Conservation (phyloP, 1,140 invertebrate species). For the Megalopta genalis region DNA sequence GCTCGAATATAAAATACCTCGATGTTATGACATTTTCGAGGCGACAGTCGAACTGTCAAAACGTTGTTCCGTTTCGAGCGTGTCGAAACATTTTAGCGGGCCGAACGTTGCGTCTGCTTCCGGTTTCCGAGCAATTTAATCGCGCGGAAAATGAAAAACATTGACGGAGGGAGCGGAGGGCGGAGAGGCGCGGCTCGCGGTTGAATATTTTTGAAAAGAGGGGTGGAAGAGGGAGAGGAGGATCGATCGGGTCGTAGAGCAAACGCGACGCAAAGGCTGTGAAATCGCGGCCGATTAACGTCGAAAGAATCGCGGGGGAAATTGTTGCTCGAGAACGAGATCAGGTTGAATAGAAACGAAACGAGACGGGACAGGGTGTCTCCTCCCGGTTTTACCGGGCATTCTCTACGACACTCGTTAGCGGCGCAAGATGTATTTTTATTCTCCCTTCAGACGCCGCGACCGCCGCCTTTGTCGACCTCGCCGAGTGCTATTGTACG, state of each 20-base stretch:
- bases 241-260: not conserved
- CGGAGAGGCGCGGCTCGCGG: too few relatives aligned
- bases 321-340: constrained; percentile 36
- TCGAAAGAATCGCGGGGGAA: constrained; percentile 33
- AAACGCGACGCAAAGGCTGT: not conserved
- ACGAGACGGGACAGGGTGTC: constrained; percentile 25
- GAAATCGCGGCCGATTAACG: constrained; percentile 28
- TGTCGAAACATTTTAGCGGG: too few relatives aligned
- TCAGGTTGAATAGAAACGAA: constrained; percentile 39
- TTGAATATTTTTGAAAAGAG: too few relatives aligned
- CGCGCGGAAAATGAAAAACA: too few relatives aligned
- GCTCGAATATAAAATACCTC: too few relatives aligned
- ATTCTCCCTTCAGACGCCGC: constrained; percentile 23
- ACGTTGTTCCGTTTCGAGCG: too few relatives aligned
- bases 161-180: too few relatives aligned
- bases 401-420: constrained; percentile 27
- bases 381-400: constrained; percentile 10
- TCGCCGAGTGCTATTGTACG: constrained; percentile 25
- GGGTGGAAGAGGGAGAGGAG: too few relatives aligned
- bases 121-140: too few relatives aligned
- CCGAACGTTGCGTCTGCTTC: too few relatives aligned
- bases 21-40: too few relatives aligned
- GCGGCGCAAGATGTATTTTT: constrained; percentile 39
- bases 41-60: too few relatives aligned
- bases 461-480: constrained; percentile 10